phyloP scores from a whole-genome alignment of 2,888 invertebrate genomes.

The Leucophenga maculata region DNA sequence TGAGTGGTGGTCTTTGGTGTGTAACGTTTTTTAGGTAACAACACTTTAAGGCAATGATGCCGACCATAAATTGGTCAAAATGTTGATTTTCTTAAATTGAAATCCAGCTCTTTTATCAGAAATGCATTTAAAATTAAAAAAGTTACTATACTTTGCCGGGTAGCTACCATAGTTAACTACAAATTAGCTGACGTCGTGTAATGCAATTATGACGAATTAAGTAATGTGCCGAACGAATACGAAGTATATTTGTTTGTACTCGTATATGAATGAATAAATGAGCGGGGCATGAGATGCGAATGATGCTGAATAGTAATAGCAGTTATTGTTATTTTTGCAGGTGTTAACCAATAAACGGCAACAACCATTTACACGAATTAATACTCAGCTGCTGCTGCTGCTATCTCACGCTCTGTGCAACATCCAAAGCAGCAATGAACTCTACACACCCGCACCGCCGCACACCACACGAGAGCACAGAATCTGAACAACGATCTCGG shows the following conservation, averaged over 20 bases:
- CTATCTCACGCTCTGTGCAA: not conserved
- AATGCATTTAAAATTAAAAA: not conserved
- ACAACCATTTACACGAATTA: no score
- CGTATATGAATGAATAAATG: conserved; percentile 14
- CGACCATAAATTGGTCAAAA: no score
- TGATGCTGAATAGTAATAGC: not conserved
- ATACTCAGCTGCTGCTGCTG: not conserved
- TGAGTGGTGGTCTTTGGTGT: no score
- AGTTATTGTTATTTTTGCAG: not conserved
- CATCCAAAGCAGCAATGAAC: conserved; percentile 11
- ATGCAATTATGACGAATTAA: conserved; percentile 12
- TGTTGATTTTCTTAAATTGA: no score
- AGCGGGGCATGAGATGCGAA: not conserved
- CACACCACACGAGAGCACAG: not conserved
- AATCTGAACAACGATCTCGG: conserved; percentile 7
- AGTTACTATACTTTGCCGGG: no score
- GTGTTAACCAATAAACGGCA: not conserved
- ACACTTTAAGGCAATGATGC: no score
- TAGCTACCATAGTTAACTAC: not conserved
- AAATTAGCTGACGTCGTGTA: not conserved
- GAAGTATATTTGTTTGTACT: no score
- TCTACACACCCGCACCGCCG: conserved; percentile 12
- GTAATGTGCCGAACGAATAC: conserved; percentile 5
- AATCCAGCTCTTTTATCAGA: not conserved
- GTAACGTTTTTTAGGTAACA: no score